phyloP scores from a whole-genome alignment of 2,888 invertebrate species.

The Lithosia quadra region DNA sequence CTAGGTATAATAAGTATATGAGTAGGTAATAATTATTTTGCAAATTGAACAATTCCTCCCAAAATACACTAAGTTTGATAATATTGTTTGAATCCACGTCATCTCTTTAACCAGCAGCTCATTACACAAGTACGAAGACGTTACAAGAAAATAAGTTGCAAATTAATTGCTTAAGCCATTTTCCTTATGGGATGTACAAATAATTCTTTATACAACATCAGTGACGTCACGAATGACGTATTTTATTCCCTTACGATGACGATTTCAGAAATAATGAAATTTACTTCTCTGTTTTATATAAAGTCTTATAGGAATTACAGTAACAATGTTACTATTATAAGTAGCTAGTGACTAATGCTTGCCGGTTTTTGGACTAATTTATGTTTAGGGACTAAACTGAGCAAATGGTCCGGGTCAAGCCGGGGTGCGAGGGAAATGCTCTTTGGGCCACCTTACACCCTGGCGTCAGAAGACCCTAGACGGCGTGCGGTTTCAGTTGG shows the following conservation, averaged over 20 bases:
- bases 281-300: not conserved
- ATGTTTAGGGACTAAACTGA: too few species aligned
- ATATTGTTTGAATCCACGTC: too few species aligned
- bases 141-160: not conserved
- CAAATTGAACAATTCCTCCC: too few species aligned
- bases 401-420: too few species aligned
- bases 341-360: not conserved
- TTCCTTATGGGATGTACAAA: not conserved
- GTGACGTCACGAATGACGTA: constrained; percentile 5
- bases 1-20: too few species aligned
- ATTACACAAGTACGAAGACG: not conserved
- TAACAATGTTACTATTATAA: not conserved
- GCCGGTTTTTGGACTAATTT: not conserved
- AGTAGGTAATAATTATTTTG: too few species aligned
- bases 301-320: not conserved
- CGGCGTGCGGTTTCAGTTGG: too few species aligned
- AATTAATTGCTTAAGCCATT: not conserved
- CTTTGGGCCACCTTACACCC: too few species aligned
- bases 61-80: too few species aligned
- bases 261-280: not conserved
- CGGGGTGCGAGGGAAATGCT: too few species aligned
- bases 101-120: not conserved
- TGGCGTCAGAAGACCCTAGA: too few species aligned
- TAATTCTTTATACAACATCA: not conserved
- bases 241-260: not conserved